Evolutionary conservation across 2,888 invertebrate genomes (phyloP).

Genomic region (Hyposoter dolosus): DNA sequence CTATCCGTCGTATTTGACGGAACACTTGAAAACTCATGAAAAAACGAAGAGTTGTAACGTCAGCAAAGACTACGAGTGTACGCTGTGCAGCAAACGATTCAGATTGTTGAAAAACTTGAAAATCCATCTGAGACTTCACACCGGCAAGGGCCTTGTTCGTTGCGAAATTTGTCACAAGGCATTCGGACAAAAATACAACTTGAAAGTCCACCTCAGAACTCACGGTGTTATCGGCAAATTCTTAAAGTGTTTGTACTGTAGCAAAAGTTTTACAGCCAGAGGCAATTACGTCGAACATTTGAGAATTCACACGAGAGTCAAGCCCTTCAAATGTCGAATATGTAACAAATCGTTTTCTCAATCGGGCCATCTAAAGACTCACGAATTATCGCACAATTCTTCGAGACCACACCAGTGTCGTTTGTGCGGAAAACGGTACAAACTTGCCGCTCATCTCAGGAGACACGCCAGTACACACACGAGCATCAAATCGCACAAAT

Average conservation of each 20-base stretch:
- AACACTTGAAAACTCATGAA: constrained; percentile 82
- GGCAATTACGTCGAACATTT: constrained; percentile 82
- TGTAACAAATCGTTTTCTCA: constrained; percentile 82
- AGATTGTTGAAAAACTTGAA: constrained; percentile 79
- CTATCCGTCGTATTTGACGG: constrained; percentile 83
- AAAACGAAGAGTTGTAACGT: constrained; percentile 50
- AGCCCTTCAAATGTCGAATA: constrained; percentile 81
- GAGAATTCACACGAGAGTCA: constrained; percentile 81
- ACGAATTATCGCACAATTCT: constrained; percentile 79
- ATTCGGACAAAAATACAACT: constrained; percentile 81
- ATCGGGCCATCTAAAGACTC: constrained; percentile 83
- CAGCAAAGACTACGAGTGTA: constrained; percentile 77
- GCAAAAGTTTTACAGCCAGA: constrained; percentile 80
- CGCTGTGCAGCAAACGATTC: constrained; percentile 79
- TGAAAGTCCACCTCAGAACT: constrained; percentile 81
- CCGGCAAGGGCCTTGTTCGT: constrained; percentile 78
- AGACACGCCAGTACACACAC: constrained; percentile 81
- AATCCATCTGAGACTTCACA: constrained; percentile 79
- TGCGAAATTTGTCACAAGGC: constrained; percentile 83
- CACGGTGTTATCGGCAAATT: constrained; percentile 77
- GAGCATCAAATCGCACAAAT: constrained; percentile 82
- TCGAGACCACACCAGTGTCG: constrained; percentile 80
- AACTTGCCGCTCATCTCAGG: constrained; percentile 81
- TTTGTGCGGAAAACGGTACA: constrained; percentile 82
- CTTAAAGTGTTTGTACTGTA: constrained; percentile 82